phyloP scores from a whole-genome alignment of 2,888 invertebrate genomes.

The Apotomis turbidana region DNA sequence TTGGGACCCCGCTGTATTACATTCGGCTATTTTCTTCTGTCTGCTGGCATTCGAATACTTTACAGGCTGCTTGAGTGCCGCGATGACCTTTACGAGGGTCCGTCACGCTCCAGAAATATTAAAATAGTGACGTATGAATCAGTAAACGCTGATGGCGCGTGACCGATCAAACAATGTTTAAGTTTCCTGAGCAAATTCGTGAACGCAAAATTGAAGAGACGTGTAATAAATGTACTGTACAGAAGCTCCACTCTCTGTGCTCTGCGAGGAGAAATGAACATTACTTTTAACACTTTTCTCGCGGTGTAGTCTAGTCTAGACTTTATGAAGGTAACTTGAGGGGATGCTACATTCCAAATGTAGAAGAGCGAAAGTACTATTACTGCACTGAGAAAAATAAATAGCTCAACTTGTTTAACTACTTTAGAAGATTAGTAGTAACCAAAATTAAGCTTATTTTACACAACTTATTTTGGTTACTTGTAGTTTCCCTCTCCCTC shows the following conservation, averaged over 20 bases:
- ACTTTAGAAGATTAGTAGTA: too few relatives aligned
- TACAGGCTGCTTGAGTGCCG: conserved; percentile 57
- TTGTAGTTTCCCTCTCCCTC: too few relatives aligned
- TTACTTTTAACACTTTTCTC: conserved; percentile 10
- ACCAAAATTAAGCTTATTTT: too few relatives aligned
- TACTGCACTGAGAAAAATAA: neutral
- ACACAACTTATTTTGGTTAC: too few relatives aligned
- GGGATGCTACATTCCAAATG: neutral
- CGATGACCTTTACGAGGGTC: conserved; percentile 43
- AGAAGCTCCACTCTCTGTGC: conserved; percentile 8
- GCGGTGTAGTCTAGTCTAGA: neutral
- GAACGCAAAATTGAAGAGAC: conserved; percentile 10
- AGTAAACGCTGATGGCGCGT: conserved; percentile 19
- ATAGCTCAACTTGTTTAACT: too few relatives aligned
- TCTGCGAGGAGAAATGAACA: conserved; percentile 2
- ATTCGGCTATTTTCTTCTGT: conserved; percentile 67
- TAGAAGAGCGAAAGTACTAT: neutral
- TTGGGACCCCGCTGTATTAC: conserved; percentile 68
- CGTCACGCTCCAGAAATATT: conserved; percentile 32
- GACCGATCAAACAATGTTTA: conserved; percentile 22
- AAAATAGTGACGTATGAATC: conserved; percentile 36
- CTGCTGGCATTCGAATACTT: conserved; percentile 63
- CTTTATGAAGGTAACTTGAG: neutral
- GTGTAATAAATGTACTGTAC: conserved; percentile 19
- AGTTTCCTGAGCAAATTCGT: conserved; percentile 1